These are phyloP conservation scores for Colossoma macropomum DNA, from an alignment of 2,113 vertebrate genomes.

Conservation along the genomic window DNA sequence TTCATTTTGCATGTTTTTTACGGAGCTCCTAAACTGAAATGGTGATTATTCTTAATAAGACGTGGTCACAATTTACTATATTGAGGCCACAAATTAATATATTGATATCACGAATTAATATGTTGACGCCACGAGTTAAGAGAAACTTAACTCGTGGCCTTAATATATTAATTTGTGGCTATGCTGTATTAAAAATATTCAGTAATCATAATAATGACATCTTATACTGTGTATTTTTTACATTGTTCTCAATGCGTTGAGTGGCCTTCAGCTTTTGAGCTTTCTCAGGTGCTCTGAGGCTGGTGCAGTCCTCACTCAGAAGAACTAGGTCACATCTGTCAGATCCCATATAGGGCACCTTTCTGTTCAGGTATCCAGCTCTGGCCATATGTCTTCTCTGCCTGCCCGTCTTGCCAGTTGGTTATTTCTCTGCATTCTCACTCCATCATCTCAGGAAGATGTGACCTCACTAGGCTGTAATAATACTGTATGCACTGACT, in stretches of 20 bases:
- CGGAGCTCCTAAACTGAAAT: too few species aligned
- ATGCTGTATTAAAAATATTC: too few species aligned
- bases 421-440: neutral
- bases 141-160: too few species aligned
- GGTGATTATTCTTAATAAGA: too few species aligned
- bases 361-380: neutral
- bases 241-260: neutral
- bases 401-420: neutral
- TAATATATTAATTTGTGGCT: too few species aligned
- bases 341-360: conserved; percentile 54
- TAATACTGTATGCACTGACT: too few species aligned
- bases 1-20: neutral
- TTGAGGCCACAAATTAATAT: too few species aligned
- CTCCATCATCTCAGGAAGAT: neutral
- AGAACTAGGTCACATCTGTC: conserved; percentile 80
- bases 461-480: too few species aligned
- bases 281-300: neutral
- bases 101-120: too few species aligned
- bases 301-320: conserved; percentile 50
- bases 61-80: too few species aligned
- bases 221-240: neutral
- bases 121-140: too few species aligned
- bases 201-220: too few species aligned
- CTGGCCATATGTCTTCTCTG: conserved; percentile 28
- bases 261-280: neutral